These are phyloP conservation scores for Dolichopus griseipennis DNA, from an alignment of 2,888 invertebrate genomes.

Conservation along the genomic window DNA sequence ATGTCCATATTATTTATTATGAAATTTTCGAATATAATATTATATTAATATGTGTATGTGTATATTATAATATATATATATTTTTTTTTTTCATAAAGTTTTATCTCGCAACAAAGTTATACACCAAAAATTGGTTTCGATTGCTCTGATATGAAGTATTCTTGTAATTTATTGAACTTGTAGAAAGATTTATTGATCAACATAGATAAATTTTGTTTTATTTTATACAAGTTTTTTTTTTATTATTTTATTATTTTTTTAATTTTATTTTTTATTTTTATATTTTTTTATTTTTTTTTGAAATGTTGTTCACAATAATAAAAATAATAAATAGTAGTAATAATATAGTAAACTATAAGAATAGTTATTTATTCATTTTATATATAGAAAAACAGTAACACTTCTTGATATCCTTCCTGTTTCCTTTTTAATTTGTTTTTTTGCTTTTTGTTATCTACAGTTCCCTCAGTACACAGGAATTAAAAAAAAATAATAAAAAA, in stretches of 20 bases:
- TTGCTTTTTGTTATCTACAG: constrained; percentile 2
- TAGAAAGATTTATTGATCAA: constrained; percentile 6
- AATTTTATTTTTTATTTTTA: not conserved
- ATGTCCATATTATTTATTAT: not conserved
- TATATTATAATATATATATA: not conserved
- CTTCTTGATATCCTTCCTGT: not conserved
- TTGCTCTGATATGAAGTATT: constrained; percentile 3
- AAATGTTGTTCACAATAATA: too few species aligned
- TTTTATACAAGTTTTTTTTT: not conserved
- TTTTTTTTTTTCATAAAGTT: not conserved
- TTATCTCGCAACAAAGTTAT: constrained; percentile 1
- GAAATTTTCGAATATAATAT: not conserved
- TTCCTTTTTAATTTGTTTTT: not conserved
- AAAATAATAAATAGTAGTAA: too few species aligned
- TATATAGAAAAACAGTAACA: not conserved
- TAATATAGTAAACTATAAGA: too few species aligned
- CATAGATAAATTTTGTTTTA: not conserved
- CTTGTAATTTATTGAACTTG: constrained; percentile 6
- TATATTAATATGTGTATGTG: not conserved
- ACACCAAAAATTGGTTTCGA: constrained; percentile 5
- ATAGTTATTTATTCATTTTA: too few species aligned
- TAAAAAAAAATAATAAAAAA: too few species aligned
- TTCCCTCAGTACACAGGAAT: not conserved
- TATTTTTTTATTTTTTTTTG: not conserved
- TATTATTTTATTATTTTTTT: not conserved